These are phyloP conservation scores for Smittia aterrima DNA, from an alignment of 2,888 invertebrate species.

Conservation along the genomic window DNA sequence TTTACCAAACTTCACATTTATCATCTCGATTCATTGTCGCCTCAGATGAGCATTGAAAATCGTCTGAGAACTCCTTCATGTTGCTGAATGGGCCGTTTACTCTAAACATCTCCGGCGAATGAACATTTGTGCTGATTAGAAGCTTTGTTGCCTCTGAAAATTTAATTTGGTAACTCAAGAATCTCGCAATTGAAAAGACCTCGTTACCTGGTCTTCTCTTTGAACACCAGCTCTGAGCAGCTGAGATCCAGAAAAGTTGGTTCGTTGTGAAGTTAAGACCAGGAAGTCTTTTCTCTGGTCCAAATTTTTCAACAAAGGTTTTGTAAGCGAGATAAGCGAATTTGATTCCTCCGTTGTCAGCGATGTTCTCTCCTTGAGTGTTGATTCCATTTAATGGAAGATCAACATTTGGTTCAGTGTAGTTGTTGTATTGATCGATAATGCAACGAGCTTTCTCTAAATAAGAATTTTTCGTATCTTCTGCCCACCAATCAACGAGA, in stretches of 20 bases:
- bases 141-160: slow-evolving; percentile 66
- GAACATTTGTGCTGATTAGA: slow-evolving; percentile 75
- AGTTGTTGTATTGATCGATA: slow-evolving; percentile 90
- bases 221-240: slow-evolving; percentile 86
- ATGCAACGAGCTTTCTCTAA: slow-evolving; percentile 84
- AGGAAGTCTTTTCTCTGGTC: slow-evolving; percentile 66
- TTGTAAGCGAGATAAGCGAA: slow-evolving; percentile 83
- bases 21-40: slow-evolving; percentile 20
- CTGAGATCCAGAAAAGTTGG: slow-evolving; percentile 80
- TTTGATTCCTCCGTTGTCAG: slow-evolving; percentile 88
- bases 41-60: slow-evolving; percentile 16
- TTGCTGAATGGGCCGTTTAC: slow-evolving; percentile 61
- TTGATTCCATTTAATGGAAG: slow-evolving; percentile 83
- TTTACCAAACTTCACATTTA: slow-evolving; percentile 35
- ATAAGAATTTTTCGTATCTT: slow-evolving; percentile 77
- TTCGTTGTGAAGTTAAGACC: slow-evolving; percentile 68
- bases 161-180: background rate
- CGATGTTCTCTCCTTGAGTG: slow-evolving; percentile 93
- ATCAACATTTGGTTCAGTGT: slow-evolving; percentile 72
- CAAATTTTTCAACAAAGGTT: slow-evolving; percentile 67
- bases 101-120: slow-evolving; percentile 75
- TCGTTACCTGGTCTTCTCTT: slow-evolving; percentile 62
- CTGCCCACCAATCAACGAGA: slow-evolving; percentile 90
- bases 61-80: slow-evolving; percentile 26
- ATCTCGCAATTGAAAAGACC: background rate